Evolutionary conservation across 2,888 invertebrate species (phyloP).

Genomic region (Drosophila anceps): DNA sequence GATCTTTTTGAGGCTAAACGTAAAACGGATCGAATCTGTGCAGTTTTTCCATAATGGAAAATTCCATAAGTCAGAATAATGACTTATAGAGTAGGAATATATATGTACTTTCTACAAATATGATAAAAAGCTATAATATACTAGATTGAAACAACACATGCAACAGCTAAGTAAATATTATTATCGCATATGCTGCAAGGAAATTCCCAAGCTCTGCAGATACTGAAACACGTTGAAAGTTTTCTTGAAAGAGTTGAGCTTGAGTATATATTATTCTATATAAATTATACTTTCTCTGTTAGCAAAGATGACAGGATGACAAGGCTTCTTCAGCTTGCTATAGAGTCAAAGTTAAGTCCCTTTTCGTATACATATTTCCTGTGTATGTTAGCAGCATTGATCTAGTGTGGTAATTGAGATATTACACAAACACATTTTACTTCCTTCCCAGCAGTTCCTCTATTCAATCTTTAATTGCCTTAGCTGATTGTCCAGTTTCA

Average conservation of each 20-base stretch:
- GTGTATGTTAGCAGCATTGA: neutral
- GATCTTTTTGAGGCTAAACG: conserved; percentile 19
- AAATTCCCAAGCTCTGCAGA: conserved; percentile 1
- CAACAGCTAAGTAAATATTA: conserved; percentile 12
- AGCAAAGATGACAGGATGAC: too few species aligned
- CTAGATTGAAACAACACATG: neutral
- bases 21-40: neutral
- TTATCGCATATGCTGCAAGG: neutral
- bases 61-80: neutral
- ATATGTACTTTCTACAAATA: neutral
- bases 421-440: neutral
- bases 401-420: neutral
- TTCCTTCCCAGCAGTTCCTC: conserved; percentile 14
- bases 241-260: neutral
- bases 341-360: neutral
- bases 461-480: conserved; percentile 14
- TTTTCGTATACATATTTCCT: neutral
- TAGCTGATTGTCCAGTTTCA: conserved; percentile 33
- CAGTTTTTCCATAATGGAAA: conserved; percentile 4
- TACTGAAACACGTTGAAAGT: neutral
- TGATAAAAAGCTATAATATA: neutral
- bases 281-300: neutral
- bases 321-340: too few species aligned
- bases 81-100: neutral
- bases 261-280: neutral